These are phyloP conservation scores for Tyrophagus putrescentiae DNA, from an alignment of 1,140 invertebrate species.

Conservation along the genomic window DNA sequence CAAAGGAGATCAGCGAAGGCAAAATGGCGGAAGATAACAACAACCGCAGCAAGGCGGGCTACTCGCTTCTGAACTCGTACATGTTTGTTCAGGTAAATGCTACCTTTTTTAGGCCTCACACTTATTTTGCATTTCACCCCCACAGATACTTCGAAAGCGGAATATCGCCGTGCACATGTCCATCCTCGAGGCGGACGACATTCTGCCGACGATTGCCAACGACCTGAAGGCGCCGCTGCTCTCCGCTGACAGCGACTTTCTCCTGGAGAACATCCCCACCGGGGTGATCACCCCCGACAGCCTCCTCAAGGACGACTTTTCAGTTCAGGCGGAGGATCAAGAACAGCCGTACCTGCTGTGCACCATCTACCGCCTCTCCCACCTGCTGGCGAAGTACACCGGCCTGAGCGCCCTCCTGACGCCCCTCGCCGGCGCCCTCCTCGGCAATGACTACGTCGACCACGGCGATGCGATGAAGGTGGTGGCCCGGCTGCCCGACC, in stretches of 20 bases:
- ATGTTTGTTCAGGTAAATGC: too few species aligned
- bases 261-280: not conserved
- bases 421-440: not conserved
- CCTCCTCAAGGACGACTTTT: not conserved
- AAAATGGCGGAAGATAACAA: too few species aligned
- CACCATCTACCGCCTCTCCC: not conserved
- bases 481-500: too few species aligned
- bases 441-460: constrained; percentile 13
- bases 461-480: too few species aligned
- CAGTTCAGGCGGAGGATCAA: not conserved
- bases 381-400: not conserved
- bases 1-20: too few species aligned
- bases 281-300: not conserved
- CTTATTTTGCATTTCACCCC: too few species aligned
- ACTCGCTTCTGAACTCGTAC: too few species aligned
- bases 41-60: too few species aligned
- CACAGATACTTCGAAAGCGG: too few species aligned
- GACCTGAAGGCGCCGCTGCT: not conserved
- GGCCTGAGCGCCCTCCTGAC: not conserved
- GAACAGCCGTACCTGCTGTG: not conserved
- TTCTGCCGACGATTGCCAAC: not conserved
- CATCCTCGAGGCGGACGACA: not conserved
- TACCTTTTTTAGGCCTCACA: too few species aligned
- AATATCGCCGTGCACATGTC: not conserved
- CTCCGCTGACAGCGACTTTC: constrained; percentile 11